Evolutionary conservation across 2,113 vertebrate species (phyloP).

Genomic region (Galbula dea): DNA sequence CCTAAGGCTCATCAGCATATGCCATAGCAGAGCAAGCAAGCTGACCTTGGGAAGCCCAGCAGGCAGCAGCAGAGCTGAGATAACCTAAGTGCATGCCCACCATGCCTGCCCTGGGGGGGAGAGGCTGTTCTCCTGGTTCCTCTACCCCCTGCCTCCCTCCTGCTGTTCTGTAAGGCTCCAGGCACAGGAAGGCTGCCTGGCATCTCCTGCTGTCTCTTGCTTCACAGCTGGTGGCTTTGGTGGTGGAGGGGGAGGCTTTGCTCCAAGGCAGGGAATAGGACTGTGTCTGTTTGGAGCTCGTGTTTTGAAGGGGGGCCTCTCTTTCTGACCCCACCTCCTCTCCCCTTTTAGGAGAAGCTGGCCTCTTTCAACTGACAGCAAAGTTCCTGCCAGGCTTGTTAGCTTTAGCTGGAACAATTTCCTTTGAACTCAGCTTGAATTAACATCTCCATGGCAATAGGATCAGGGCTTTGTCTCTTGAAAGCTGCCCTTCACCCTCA

Average conservation of each 20-base stretch:
- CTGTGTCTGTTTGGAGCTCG: background rate
- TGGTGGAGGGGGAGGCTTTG: background rate
- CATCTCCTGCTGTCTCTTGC: background rate
- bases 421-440: conserved; percentile 80
- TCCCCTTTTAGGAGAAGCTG: conserved; percentile 18
- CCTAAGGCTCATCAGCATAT: accelerated
- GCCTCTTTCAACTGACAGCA: conserved; percentile 45
- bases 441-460: conserved; percentile 77
- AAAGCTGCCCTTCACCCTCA: conserved; percentile 70
- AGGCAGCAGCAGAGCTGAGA: background rate
- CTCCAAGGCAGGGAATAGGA: background rate
- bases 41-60: background rate
- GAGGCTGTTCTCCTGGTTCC: background rate
- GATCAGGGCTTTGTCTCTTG: conserved; percentile 60
- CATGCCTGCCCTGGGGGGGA: background rate
- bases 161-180: background rate
- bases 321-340: conserved; percentile 15
- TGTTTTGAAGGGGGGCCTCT: background rate
- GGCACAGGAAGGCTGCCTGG: background rate
- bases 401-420: conserved; percentile 69
- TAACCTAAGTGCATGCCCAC: background rate
- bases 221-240: background rate
- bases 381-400: conserved; percentile 64
- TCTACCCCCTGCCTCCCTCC: background rate
- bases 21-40: accelerated